phyloP scores from a whole-genome alignment of 2,113 vertebrate genomes.

The Rutilus rutilus region DNA sequence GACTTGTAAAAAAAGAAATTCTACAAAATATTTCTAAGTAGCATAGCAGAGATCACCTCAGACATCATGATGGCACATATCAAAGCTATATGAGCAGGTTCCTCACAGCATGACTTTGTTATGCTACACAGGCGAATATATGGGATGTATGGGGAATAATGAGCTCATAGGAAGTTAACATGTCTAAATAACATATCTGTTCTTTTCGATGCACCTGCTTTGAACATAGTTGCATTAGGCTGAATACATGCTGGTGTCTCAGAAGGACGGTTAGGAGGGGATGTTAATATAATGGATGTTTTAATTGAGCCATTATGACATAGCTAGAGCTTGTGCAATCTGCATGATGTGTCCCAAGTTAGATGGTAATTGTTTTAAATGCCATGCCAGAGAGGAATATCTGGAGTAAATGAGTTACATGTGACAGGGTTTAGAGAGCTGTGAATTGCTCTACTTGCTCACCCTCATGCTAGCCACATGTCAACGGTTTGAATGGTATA shows the following conservation, averaged over 20 bases:
- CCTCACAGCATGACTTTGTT: not conserved
- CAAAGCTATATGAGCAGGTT: not conserved
- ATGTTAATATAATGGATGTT: conserved; percentile 42
- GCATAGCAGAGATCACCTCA: not conserved
- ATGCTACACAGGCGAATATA: not conserved
- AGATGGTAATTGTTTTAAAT: conserved; percentile 27
- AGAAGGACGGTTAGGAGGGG: not conserved
- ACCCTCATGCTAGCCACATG: not conserved
- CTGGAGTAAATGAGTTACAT: not conserved
- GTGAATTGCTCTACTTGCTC: not conserved
- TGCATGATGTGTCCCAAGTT: conserved; percentile 11
- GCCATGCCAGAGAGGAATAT: not conserved
- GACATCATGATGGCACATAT: not conserved
- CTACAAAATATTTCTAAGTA: not conserved
- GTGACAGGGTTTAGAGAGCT: not conserved
- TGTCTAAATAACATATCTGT: no score
- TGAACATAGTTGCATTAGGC: not conserved
- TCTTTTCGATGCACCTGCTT: conserved; percentile 1
- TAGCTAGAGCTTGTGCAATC: conserved; percentile 1
- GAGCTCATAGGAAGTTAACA: not conserved
- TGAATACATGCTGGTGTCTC: not conserved
- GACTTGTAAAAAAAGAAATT: not conserved
- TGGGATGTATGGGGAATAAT: not conserved
- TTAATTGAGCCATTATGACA: conserved; percentile 29
- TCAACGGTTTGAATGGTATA: conserved; percentile 45